phyloP scores from a whole-genome alignment of 2,113 vertebrate genomes.

The Rallus limicola region DNA sequence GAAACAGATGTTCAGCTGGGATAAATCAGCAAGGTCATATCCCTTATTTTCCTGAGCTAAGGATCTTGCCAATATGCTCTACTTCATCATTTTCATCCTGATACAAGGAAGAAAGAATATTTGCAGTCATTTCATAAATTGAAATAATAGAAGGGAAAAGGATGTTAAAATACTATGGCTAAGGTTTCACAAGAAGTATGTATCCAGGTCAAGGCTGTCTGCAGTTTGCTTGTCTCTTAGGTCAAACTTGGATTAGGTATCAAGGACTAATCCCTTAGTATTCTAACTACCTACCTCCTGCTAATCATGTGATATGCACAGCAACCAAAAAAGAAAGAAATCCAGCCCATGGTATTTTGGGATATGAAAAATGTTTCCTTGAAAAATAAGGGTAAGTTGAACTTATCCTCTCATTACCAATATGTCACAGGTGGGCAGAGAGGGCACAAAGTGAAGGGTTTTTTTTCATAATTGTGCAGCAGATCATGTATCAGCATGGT shows the following conservation, averaged over 20 bases:
- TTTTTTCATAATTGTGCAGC: background rate
- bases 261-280: background rate
- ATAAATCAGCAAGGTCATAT: background rate
- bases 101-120: background rate
- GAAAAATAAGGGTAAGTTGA: background rate
- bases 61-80: background rate
- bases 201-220: background rate
- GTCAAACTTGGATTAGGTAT: background rate
- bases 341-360: accelerated
- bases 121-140: background rate
- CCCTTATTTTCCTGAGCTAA: background rate
- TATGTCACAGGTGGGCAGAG: background rate
- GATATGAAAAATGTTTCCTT: background rate
- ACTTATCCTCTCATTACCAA: background rate
- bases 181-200: background rate
- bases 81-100: background rate
- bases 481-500: background rate
- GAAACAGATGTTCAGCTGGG: background rate
- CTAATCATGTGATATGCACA: background rate
- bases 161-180: background rate
- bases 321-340: background rate
- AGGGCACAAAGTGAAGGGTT: background rate
- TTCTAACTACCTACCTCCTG: background rate
- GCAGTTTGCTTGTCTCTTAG: background rate
- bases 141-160: background rate